These are phyloP conservation scores for Leptinotarsa lineolata DNA, from an alignment of 1,140 invertebrate genomes.

Conservation along the genomic window DNA sequence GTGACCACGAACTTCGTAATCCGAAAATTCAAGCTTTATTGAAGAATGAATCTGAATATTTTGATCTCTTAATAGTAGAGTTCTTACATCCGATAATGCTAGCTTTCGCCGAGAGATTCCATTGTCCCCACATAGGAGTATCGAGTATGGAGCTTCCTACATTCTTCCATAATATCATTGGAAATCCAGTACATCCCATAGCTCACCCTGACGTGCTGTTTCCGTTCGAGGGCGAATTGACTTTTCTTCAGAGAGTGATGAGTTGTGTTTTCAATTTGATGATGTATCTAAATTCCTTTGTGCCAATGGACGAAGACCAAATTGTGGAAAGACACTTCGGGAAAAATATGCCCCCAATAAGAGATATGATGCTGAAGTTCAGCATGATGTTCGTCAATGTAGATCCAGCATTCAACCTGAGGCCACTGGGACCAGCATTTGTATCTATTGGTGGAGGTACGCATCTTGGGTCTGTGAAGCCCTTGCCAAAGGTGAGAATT, in stretches of 20 bases:
- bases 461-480: constrained; percentile 21
- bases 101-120: constrained; percentile 14
- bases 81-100: constrained; percentile 33
- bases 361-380: constrained; percentile 2
- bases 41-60: constrained; percentile 42
- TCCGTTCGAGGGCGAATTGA: constrained; percentile 1
- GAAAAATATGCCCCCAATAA: background rate
- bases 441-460: constrained; percentile 23
- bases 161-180: constrained; percentile 15
- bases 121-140: constrained; percentile 24
- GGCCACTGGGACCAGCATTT: constrained; percentile 17
- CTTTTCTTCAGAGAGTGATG: constrained; percentile 4
- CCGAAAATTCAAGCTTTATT: constrained; percentile 51
- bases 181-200: constrained; percentile 29
- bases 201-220: constrained; percentile 13
- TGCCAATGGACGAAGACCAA: background rate
- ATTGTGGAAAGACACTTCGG: constrained; percentile 26
- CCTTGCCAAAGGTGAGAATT: constrained; percentile 27
- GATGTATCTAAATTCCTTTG: background rate
- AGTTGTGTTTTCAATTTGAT: background rate
- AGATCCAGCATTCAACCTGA: constrained; percentile 30
- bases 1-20: constrained; percentile 30
- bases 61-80: constrained; percentile 51
- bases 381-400: constrained; percentile 29
- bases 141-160: constrained; percentile 9